Percentiles rank a stretch among this genome's conserved stretches.
These are phyloP conservation scores for Drosophila diplacantha DNA, from an alignment of 2,888 invertebrate species.

Conservation along the genomic window DNA sequence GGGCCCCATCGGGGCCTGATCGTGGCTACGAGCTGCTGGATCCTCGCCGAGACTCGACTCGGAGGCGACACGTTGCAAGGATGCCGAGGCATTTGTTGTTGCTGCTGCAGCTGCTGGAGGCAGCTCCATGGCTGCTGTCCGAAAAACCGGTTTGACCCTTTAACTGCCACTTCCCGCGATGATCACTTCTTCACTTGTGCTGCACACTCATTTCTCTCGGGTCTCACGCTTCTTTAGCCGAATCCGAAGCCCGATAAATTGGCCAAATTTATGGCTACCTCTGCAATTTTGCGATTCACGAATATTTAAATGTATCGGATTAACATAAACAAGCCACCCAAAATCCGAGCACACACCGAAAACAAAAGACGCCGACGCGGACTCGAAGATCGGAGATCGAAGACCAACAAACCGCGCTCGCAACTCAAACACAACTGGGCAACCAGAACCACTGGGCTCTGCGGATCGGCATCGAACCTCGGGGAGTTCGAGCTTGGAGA, in stretches of 20 bases:
- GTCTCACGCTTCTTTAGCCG: conserved; percentile 65
- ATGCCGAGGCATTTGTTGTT: conserved; percentile 37
- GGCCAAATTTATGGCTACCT: conserved; percentile 57
- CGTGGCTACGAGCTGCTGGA: conserved; percentile 27
- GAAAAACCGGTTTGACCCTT: conserved; percentile 76
- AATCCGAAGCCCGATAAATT: conserved; percentile 47
- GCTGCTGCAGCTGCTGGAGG: conserved; percentile 26
- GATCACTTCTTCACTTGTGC: conserved; percentile 50
- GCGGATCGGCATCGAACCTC: conserved; percentile 15
- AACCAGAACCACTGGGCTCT: conserved; percentile 17
- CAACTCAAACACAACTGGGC: conserved; percentile 46
- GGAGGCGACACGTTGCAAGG: conserved; percentile 79
- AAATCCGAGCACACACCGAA: conserved; percentile 4
- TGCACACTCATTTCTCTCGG: conserved; percentile 35
- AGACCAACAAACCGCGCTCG: conserved; percentile 34
- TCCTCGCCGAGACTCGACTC: conserved; percentile 80
- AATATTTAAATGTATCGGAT: conserved; percentile 59
- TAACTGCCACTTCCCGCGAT: conserved; percentile 59
- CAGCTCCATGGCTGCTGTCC: conserved; percentile 46
- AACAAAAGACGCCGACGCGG: conserved; percentile 14
- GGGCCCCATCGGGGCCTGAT: conserved; percentile 58
- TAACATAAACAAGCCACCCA: conserved; percentile 62
- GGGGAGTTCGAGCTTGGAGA: conserved; percentile 12
- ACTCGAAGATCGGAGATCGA: conserved; percentile 23
- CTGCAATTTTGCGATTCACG: conserved; percentile 42